Percentiles rank a stretch among this genome's conserved stretches.
Evolutionary conservation across 2,888 invertebrate genomes (phyloP).

Genomic region (Tholera decimalis): DNA sequence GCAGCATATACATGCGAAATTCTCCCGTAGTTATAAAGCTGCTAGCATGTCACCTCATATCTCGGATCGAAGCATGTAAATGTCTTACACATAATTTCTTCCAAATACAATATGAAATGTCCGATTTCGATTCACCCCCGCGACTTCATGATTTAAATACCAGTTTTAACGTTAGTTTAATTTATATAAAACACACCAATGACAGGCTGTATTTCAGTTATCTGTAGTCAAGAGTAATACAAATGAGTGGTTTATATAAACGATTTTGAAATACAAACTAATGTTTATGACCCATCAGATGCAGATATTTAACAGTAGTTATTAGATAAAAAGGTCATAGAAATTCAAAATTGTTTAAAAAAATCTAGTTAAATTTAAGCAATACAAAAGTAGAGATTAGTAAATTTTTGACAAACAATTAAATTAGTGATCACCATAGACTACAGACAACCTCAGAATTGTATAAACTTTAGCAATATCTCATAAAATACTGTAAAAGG

Average conservation of each 20-base stretch:
- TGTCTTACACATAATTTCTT: no score
- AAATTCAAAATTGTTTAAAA: background rate
- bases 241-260: background rate
- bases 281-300: background rate
- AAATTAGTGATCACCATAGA: background rate
- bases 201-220: slow-evolving; percentile 37
- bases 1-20: no score
- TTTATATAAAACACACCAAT: slow-evolving; percentile 50
- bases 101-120: background rate
- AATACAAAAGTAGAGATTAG: background rate
- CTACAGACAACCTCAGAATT: slow-evolving; percentile 33
- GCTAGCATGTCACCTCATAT: no score
- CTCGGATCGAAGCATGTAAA: no score
- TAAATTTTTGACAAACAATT: background rate
- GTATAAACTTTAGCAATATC: slow-evolving; percentile 56
- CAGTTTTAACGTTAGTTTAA: slow-evolving; percentile 52
- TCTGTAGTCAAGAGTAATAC: slow-evolving; percentile 24
- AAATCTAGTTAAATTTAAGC: no score
- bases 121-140: slow-evolving; percentile 10
- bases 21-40: no score
- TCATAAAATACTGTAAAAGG: slow-evolving; percentile 46
- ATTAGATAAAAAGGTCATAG: background rate
- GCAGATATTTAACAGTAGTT: no score
- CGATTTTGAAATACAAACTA: background rate
- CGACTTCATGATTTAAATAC: slow-evolving; percentile 25